phyloP scores from a whole-genome alignment of 2,113 vertebrate genomes.

The Microcebus lehilahytsara region DNA sequence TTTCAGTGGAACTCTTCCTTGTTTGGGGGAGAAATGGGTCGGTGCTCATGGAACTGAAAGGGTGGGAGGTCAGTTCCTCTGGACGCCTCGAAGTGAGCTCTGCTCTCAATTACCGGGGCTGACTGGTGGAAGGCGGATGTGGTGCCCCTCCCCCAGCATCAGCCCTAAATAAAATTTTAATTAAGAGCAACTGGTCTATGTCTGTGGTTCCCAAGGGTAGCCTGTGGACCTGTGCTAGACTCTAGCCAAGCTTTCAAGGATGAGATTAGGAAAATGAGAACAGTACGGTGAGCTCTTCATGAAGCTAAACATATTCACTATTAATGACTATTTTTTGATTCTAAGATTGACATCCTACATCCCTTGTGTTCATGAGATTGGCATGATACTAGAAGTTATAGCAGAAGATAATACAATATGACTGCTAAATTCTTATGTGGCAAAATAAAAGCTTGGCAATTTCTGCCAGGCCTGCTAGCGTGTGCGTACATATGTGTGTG shows the following conservation, averaged over 20 bases:
- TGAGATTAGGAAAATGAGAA: not conserved
- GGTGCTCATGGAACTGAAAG: not conserved
- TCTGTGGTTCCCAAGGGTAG: not conserved
- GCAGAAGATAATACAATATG: not conserved
- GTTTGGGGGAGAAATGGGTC: not conserved
- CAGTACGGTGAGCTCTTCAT: not conserved
- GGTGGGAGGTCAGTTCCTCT: not conserved
- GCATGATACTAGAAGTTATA: not conserved
- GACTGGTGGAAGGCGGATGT: not conserved
- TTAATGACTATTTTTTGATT: not conserved
- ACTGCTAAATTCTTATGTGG: not conserved
- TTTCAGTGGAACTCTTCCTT: not conserved
- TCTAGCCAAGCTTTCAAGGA: not conserved
- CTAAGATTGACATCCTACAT: not conserved
- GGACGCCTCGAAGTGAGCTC: not conserved
- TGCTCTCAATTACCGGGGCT: not conserved
- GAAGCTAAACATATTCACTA: not conserved
- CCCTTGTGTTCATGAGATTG: not conserved
- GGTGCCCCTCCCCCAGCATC: not conserved
- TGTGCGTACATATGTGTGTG: rapidly evolving
- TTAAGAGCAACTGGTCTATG: not conserved
- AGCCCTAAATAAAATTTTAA: not conserved
- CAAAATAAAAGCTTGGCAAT: not conserved
- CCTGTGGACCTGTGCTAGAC: not conserved
- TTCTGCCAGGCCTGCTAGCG: not conserved